Base-by-base conservation (phyloP, 2,113 vertebrate species). In the Chloebia gouldiae region DNA sequence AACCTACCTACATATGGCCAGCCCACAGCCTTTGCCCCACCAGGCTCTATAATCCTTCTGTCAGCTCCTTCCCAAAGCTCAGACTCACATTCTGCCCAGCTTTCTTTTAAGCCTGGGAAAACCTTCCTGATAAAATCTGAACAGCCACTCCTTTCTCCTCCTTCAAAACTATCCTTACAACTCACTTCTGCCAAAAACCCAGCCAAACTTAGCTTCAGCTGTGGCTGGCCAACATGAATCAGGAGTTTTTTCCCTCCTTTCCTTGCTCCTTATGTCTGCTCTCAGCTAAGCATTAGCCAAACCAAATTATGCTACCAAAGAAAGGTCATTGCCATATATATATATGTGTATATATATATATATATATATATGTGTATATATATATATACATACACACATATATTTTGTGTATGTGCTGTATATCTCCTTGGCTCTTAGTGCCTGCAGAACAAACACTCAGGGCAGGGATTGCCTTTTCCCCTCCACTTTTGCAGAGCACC, bases 71-170 rank as follows among this genome's bases (percentile, higher is more conserved):
- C 84, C 75, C 88, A 13, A 23, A 27, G 66, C 15, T 1, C 81
- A 81, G 37, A 9, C 73, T 89, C 54, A 5, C 30, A 31, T 73
- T 73, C 90, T 86, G 73, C 81, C 57, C 53, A 39, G 37, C 33
- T 76, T 64, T 31, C 88, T 92, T 73, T 33, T 14, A 61, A 90
- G 93, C 60, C 86, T 95, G 92, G 94, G 92, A 96, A 97, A 94
- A 81, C 89, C 89, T 76, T 50, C 70, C 65, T 0, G 93, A 92
- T 93, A 96, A 93, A 89, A 95, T 95, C 91, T 93, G 61, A 49
- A 1, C 53, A 92, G 89, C 91, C 91, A 77, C 95, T 91, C 95
- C 93, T 95, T 92, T 47, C 92, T 79, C 89, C 81, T 92, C 76
- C 75, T 82, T 56, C 89, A 35, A 6, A 93, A 61, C 61, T 23